Evolutionary conservation across 2,113 vertebrate genomes (phyloP).

Genomic region (Antechinus flavipes): DNA sequence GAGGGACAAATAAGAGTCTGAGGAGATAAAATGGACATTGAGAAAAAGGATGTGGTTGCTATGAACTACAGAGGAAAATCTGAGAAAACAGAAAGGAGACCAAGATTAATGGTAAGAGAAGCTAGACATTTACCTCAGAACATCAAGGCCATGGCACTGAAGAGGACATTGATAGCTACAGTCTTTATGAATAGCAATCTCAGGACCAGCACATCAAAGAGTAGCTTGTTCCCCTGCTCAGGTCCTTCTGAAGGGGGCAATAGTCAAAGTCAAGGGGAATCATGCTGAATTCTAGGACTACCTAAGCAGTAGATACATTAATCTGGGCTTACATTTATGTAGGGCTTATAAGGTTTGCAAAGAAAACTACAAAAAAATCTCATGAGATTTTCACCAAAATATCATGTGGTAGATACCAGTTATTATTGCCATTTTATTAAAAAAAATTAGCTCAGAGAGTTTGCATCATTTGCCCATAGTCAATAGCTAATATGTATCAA

Average conservation of each 20-base stretch:
- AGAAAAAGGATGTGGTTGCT: background rate
- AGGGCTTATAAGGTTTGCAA: background rate
- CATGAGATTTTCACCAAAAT: background rate
- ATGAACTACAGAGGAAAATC: background rate
- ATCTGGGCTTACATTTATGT: background rate
- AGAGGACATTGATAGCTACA: background rate
- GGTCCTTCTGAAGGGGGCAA: background rate
- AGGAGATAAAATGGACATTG: background rate
- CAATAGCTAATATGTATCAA: background rate
- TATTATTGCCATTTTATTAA: background rate
- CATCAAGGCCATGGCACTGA: background rate
- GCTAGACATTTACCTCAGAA: background rate
- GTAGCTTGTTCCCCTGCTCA: background rate
- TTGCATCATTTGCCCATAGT: background rate
- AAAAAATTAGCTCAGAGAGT: background rate
- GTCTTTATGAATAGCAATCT: background rate
- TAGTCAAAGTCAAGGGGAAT: background rate
- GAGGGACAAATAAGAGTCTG: background rate
- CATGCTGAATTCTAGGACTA: background rate
- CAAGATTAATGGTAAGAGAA: background rate
- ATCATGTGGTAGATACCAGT: background rate
- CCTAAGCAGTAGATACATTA: background rate
- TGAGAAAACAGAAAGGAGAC: background rate
- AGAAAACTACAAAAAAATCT: background rate
- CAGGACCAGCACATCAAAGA: background rate